Conservation (phyloP, 1,140 invertebrate genomes). For the Mactra quadrangularis region DNA sequence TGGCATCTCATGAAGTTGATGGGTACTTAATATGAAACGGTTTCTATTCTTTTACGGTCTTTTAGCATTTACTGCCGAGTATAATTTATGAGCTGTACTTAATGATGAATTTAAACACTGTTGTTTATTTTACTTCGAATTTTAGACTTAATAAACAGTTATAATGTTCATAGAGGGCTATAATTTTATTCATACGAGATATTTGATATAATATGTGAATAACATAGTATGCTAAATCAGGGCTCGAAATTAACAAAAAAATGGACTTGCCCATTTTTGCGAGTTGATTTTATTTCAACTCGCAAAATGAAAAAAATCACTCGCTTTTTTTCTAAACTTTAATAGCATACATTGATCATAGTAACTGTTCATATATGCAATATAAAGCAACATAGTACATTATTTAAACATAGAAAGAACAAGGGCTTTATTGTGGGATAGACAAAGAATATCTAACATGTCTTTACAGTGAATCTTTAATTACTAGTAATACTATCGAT, state of each 20-base stretch:
- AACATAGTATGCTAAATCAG: not conserved
- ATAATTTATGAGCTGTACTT: not conserved
- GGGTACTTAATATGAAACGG: slow-evolving; percentile 27
- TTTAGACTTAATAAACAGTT: not conserved
- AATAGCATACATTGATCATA: too few species aligned
- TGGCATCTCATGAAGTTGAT: slow-evolving; percentile 9
- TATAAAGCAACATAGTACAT: too few species aligned
- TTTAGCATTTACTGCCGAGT: slow-evolving; percentile 9
- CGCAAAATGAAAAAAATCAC: not conserved
- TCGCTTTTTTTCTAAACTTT: not conserved
- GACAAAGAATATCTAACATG: too few species aligned
- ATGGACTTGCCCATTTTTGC: too few species aligned
- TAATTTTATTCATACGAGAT: not conserved
- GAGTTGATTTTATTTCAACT: too few species aligned
- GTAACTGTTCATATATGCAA: too few species aligned
- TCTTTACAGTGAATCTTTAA: too few species aligned
- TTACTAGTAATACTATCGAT: too few species aligned
- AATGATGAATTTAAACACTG: not conserved
- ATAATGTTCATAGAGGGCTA: not conserved
- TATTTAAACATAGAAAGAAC: too few species aligned
- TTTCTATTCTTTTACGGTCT: slow-evolving; percentile 24
- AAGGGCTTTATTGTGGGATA: too few species aligned
- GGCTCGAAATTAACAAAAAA: too few species aligned
- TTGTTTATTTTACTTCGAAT: not conserved
- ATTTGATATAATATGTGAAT: not conserved